phyloP scores from a whole-genome alignment of 1,140 invertebrate genomes.

The Cydia splendana region DNA sequence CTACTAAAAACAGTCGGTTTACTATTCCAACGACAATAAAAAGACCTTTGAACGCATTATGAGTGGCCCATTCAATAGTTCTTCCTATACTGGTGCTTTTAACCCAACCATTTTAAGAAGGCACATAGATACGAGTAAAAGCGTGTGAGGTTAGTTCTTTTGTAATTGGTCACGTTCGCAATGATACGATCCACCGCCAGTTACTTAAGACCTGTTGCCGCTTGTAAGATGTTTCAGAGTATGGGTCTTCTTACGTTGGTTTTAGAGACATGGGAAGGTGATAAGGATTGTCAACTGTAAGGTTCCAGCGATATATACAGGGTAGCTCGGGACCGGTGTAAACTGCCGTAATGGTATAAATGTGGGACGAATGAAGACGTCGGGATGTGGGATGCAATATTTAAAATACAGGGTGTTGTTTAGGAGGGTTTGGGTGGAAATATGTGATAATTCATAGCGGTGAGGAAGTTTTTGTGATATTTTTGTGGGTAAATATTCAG shows the following conservation, averaged over 20 bases:
- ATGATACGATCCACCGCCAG: background rate
- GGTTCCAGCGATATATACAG: conserved; percentile 22
- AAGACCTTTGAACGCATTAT: conserved; percentile 5
- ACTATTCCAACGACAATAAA: background rate
- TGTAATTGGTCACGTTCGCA: background rate
- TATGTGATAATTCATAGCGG: background rate
- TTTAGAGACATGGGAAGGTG: background rate
- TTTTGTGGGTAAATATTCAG: too few species aligned
- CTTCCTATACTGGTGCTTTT: background rate
- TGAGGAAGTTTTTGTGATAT: background rate
- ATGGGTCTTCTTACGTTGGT: background rate
- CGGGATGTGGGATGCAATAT: background rate
- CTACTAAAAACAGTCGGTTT: background rate
- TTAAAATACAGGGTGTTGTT: conserved; percentile 21
- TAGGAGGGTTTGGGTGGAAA: background rate
- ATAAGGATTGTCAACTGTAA: conserved; percentile 7
- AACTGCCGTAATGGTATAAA: conserved; percentile 27
- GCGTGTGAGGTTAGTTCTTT: background rate
- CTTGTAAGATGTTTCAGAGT: background rate
- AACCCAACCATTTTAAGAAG: conserved; percentile 6
- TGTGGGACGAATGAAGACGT: conserved; percentile 23
- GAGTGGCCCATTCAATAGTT: background rate
- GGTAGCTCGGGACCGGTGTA: conserved; percentile 8
- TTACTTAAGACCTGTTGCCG: background rate
- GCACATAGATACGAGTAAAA: background rate